Base-by-base conservation (phyloP, 2,888 invertebrate species). In the Notodonta ziczac region DNA sequence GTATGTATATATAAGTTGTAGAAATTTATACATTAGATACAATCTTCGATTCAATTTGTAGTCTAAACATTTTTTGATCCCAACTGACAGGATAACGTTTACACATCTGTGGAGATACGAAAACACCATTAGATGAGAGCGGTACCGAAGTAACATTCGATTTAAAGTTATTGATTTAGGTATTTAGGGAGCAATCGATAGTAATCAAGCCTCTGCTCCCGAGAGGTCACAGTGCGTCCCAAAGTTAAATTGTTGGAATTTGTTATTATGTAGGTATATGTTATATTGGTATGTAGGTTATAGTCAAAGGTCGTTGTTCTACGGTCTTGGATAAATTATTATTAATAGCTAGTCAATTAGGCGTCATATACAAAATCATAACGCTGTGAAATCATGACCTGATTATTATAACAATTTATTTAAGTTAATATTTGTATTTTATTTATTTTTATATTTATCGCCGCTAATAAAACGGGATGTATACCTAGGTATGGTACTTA, bases 231-330 rank as follows among this genome's bases (percentile, higher is more conserved):
- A 35, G 39, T 13, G 32, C 35, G 14, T 50, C 42, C 10, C 32
- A n/a, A 50, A 61, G 61, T 61, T 57, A 57, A 48, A 57, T 50
- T 16, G 50, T 50, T 16, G 46, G 46, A n/a, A 50, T 16, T 50
- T 4, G 48, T 50, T 50, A 50, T 9, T 8, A 50, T 50, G 16
- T 16, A 50, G 4, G 50, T 50, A 50, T 14, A 48, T n/a, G 13
- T 10, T 48, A 10, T 40, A 9, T 40, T 5, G 6, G 40, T 40
- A 40, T 40, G 42, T 42, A 42, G 0, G 42, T 42, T 7, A 48
- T 10, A n/a, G 48, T 48, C 5, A 48, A 48, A n/a, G 48, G 48
- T 48, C 48, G n/a, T n/a, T 48, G 48, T n/a, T 48, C 48, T 48
- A 48, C 4, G 48, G 5, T 5, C 48, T 48, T 48, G 8, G 14